Percentiles rank a stretch among this genome's conserved stretches.
Evolutionary conservation across 2,113 vertebrate genomes (phyloP).

Genomic region (Dinomys branickii): DNA sequence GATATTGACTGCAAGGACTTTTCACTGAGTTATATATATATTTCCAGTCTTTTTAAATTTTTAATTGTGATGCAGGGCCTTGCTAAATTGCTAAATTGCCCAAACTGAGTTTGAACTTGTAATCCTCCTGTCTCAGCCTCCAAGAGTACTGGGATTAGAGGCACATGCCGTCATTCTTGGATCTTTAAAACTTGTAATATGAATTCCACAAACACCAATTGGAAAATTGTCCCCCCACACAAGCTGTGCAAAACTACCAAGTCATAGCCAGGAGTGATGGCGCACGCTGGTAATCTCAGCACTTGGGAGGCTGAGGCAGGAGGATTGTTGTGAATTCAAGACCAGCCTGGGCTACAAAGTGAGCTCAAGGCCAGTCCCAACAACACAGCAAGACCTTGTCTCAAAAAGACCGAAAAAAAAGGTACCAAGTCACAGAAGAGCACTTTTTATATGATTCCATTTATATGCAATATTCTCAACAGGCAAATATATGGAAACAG

Average conservation of each 20-base stretch:
- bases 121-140: background rate
- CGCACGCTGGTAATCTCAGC: no score
- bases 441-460: background rate
- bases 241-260: background rate
- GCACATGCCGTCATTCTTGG: background rate
- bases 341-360: no score
- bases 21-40: background rate
- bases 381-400: no score
- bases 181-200: background rate
- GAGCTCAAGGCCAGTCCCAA: no score
- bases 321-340: no score
- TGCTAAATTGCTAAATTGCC: background rate
- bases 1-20: background rate
- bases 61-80: background rate
- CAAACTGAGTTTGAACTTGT: background rate
- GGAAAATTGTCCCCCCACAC: background rate
- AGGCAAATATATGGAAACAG: background rate
- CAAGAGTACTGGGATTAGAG: background rate
- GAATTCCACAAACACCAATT: background rate
- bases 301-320: no score
- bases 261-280: no score
- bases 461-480: background rate
- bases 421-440: conserved; percentile 10
- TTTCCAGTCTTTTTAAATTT: background rate
- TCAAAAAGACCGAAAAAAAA: no score